A percentile compares a stretch with the other conserved stretches of the same genome.
These are phyloP conservation scores for Nyctibius grandis DNA, from an alignment of 2,797 vertebrate genomes.

Conservation along the genomic window DNA sequence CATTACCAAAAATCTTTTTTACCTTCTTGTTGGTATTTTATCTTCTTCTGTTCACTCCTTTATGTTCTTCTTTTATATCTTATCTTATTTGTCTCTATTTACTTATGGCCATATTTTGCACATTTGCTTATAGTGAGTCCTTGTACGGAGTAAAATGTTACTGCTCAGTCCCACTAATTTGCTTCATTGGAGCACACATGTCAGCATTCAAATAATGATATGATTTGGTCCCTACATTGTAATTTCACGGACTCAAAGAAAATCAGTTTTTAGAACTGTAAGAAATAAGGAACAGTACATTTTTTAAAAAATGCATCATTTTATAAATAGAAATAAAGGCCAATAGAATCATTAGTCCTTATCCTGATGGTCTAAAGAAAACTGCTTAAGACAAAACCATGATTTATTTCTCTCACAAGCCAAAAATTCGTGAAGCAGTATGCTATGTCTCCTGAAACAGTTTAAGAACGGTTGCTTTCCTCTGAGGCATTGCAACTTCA, in stretches of 20 bases:
- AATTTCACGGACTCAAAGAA: neutral
- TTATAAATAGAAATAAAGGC: neutral
- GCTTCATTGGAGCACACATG: neutral
- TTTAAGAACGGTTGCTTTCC: slow-evolving; percentile 29
- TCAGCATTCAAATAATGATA: neutral
- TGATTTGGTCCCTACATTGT: neutral
- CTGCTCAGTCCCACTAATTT: neutral
- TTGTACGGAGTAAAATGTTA: neutral
- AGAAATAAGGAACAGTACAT: neutral
- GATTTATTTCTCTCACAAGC: neutral
- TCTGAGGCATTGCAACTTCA: slow-evolving; percentile 52
- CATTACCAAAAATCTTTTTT: neutral
- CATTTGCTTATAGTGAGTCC: neutral
- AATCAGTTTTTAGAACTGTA: neutral
- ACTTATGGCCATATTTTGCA: neutral
- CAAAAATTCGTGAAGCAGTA: slow-evolving; percentile 20
- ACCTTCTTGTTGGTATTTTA: neutral
- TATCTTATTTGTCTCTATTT: neutral
- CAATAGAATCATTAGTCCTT: neutral
- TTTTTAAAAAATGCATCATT: rapidly evolving
- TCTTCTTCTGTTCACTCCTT: neutral
- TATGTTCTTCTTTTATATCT: neutral
- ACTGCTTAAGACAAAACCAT: neutral
- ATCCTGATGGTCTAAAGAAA: neutral
- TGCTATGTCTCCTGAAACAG: slow-evolving; percentile 21